phyloP scores from a whole-genome alignment of 2,888 invertebrate species.

The Sympetrum striolatum region DNA sequence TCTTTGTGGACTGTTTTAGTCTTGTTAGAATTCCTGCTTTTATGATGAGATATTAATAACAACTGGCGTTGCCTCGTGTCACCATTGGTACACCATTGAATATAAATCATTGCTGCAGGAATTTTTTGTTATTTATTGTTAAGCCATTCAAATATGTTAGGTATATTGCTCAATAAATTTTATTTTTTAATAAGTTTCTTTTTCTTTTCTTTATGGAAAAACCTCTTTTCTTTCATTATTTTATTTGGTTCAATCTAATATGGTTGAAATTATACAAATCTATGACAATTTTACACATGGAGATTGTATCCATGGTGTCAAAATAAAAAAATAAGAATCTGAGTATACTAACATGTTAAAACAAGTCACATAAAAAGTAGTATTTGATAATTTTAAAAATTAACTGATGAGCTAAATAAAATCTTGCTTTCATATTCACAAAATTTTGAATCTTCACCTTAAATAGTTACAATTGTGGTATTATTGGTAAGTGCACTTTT shows the following conservation, averaged over 20 bases:
- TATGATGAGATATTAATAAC: too few relatives aligned
- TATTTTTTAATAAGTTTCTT: conserved; percentile 26
- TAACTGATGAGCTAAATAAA: neutral
- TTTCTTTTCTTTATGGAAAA: neutral
- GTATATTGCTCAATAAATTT: conserved; percentile 25
- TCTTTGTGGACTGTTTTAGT: too few relatives aligned
- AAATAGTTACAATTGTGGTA: neutral
- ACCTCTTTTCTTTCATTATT: neutral
- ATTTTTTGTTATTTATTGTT: neutral
- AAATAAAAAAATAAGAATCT: neutral
- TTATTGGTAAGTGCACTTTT: conserved; percentile 18
- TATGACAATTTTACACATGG: conserved; percentile 2
- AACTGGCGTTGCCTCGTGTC: too few relatives aligned
- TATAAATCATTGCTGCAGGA: neutral
- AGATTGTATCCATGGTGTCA: neutral
- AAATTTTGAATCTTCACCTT: neutral
- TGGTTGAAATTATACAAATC: conserved; percentile 12
- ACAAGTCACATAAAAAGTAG: neutral
- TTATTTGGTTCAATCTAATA: neutral
- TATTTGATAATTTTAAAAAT: neutral
- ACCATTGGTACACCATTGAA: neutral
- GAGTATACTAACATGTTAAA: neutral
- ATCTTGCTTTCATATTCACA: neutral
- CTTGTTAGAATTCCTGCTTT: too few relatives aligned
- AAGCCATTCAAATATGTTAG: neutral